Evolutionary conservation across 2,888 invertebrate genomes (phyloP).

Genomic region (Rutpela maculata): DNA sequence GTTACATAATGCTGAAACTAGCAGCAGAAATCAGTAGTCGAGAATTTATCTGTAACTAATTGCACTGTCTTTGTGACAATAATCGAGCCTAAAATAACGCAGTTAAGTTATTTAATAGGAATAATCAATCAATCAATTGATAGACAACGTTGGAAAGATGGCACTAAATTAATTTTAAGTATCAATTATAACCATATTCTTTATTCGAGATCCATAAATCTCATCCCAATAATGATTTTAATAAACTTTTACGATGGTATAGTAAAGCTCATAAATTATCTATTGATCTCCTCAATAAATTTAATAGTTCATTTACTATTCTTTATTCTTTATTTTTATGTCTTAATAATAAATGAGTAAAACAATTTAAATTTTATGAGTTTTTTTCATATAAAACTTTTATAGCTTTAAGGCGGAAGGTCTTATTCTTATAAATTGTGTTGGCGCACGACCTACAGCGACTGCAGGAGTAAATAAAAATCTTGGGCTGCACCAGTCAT

Average conservation of each 20-base stretch:
- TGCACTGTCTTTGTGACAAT: too few species aligned
- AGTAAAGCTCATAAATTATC: slow-evolving; percentile 21
- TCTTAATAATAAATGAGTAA: slow-evolving; percentile 34
- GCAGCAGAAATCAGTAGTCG: too few species aligned
- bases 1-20: too few species aligned
- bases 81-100: too few species aligned
- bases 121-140: too few species aligned
- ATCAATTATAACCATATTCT: background rate
- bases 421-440: slow-evolving; percentile 3
- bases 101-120: too few species aligned
- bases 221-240: slow-evolving; percentile 1
- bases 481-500: background rate
- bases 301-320: slow-evolving; percentile 27
- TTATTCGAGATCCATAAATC: background rate
- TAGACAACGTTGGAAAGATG: background rate
- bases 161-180: background rate
- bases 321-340: slow-evolving; percentile 26
- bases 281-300: slow-evolving; percentile 22
- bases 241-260: slow-evolving; percentile 21
- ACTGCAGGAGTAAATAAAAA: slow-evolving; percentile 6
- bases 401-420: background rate
- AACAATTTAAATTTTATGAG: slow-evolving; percentile 21
- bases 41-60: too few species aligned
- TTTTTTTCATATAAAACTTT: slow-evolving; percentile 30
- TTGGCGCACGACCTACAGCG: background rate